These are phyloP conservation scores for Melanotaenia trifasciata DNA, from an alignment of 2,797 vertebrate species.

Conservation along the genomic window DNA sequence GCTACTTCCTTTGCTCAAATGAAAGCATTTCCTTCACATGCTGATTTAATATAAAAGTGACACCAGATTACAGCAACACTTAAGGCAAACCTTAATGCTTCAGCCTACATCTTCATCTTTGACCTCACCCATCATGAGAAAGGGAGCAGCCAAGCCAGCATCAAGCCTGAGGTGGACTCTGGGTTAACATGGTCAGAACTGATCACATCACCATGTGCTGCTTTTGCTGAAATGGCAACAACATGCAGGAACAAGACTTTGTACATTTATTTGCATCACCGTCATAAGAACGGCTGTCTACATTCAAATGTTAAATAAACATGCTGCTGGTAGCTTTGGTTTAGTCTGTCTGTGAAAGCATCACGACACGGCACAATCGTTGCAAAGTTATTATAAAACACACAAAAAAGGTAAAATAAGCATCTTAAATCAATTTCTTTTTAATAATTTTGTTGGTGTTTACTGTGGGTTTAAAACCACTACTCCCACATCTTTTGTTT, in stretches of 20 bases:
- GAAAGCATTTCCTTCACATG: constrained; percentile 22
- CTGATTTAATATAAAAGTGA: constrained; percentile 31
- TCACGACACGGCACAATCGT: not conserved
- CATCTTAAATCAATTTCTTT: no score
- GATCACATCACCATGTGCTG: constrained; percentile 55
- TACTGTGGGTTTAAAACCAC: not conserved
- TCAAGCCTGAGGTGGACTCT: constrained; percentile 47
- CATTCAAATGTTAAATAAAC: not conserved
- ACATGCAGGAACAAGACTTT: constrained; percentile 5
- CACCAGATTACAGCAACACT: constrained; percentile 24
- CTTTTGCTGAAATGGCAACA: constrained; percentile 34
- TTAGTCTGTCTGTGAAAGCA: not conserved
- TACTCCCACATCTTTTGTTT: not conserved
- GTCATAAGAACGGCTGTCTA: not conserved
- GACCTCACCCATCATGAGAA: constrained; percentile 29
- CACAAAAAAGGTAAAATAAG: no score
- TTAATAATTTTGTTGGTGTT: not conserved
- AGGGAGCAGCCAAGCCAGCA: constrained; percentile 31
- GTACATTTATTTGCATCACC: not conserved
- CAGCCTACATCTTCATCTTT: constrained; percentile 37
- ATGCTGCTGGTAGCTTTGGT: no score
- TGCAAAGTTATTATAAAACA: no score
- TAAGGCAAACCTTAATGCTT: constrained; percentile 32
- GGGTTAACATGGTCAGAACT: constrained; percentile 38
- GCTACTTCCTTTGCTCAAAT: constrained; percentile 6